A percentile compares a stretch with the other conserved stretches of the same genome.
Evolutionary conservation across 1,140 invertebrate species (phyloP).

Genomic region (Probaryconus sp.): DNA sequence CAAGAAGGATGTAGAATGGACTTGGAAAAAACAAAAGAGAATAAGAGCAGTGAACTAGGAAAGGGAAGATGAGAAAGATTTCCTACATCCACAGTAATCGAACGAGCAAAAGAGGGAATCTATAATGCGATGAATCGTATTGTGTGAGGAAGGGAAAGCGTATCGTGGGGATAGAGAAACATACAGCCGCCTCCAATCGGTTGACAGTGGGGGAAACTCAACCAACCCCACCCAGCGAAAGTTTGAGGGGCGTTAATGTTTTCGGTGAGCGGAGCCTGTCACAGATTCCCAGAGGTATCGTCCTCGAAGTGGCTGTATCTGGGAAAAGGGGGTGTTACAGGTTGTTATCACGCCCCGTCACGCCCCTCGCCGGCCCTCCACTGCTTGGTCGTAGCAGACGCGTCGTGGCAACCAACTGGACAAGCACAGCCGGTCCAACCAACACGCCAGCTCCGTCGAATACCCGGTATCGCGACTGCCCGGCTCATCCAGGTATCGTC

Average conservation of each 20-base stretch:
- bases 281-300: slow-evolving; percentile 45
- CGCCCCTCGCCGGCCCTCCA: slow-evolving; percentile 73
- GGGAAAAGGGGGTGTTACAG: slow-evolving; percentile 48
- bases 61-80: slow-evolving; percentile 32
- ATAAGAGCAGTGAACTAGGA: not conserved
- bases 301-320: slow-evolving; percentile 20
- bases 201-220: slow-evolving; percentile 7
- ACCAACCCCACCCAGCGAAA: too few species aligned
- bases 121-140: slow-evolving; percentile 13
- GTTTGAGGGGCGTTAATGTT: slow-evolving; percentile 36
- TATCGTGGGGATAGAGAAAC: slow-evolving; percentile 14
- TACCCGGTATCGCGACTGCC: slow-evolving; percentile 62
- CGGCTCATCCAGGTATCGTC: slow-evolving; percentile 31
- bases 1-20: too few species aligned
- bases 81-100: slow-evolving; percentile 26
- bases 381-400: slow-evolving; percentile 72
- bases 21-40: not conserved
- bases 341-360: slow-evolving; percentile 63
- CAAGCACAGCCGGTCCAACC: slow-evolving; percentile 69
- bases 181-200: slow-evolving; percentile 17
- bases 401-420: slow-evolving; percentile 76
- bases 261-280: slow-evolving; percentile 16
- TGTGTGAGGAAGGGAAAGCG: slow-evolving; percentile 5
- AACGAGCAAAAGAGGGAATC: slow-evolving; percentile 28
- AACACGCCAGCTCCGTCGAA: slow-evolving; percentile 70